Evolutionary conservation across 2,797 vertebrate genomes (phyloP), one percentile per base, ranked within the genome.

Genomic region (Sparidentex hasta): DNA sequence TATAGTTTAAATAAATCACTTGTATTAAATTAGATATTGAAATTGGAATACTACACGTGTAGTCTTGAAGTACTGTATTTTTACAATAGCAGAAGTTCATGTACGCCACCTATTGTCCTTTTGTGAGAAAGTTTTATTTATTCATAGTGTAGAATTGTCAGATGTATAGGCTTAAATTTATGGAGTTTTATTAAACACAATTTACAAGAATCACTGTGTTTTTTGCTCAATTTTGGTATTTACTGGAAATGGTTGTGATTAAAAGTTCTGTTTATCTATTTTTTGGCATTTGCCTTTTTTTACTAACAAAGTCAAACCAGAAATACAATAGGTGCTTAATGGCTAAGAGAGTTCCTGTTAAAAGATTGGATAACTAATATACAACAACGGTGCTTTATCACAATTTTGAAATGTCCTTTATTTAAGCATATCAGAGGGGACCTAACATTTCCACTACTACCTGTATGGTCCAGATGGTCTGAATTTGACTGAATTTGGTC

Each of bases 61-160:
- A 90, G 81, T 78, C 67, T 90, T 91, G 78, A 83, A 81, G 84
- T 93, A 87, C 81, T 95, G 87, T 95, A 93, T 94, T 95, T 93
- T 92, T 94, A 93, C 89, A 86, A 87, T 82, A 67, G 82, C 76
- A 92, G 81, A 84, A 51, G 46, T 88, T 85, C 75, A 83, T 89
- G 81, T 91, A 80, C 74, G 29, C 27, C 78, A 85, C 80, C 61
- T 82, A 69, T 66, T 81, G 91, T 93, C 81, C 81, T 90, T 93
- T 93, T 27, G 86, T 92, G 82, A 92, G 84, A 59, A 91, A 87
- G 61, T 93, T 91, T 90, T 94, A 94, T 95, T 95, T 95, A 94
- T 95, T 94, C 76, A 82, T 84, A 83, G 76, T 90, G 65, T 84
- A 85, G 46, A 88, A 70, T 89, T 88, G 71, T 84, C 81, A 81